Conservation (phyloP, 2,888 invertebrate species). For the Dasypolia templi region DNA sequence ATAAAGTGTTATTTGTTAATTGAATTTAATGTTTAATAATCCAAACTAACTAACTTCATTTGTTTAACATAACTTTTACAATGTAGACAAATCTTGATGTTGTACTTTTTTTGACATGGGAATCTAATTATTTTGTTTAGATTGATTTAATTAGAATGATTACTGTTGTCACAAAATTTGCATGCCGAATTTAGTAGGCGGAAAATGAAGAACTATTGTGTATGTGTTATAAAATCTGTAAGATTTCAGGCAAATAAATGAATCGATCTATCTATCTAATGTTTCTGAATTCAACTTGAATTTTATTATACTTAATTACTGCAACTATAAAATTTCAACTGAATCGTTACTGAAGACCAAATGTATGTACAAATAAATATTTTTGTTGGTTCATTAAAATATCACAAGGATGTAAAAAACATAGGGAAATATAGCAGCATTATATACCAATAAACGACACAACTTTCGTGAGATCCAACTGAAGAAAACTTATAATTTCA, state of each 20-base stretch:
- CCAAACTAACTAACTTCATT: background rate
- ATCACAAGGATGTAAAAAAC: background rate
- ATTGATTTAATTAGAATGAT: too few species aligned
- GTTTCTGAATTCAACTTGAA: background rate
- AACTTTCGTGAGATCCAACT: background rate
- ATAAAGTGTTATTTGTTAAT: background rate
- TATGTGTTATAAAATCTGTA: too few species aligned
- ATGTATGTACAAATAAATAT: background rate
- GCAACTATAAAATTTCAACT: background rate
- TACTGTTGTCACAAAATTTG: too few species aligned
- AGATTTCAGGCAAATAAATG: too few species aligned
- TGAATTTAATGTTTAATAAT: background rate
- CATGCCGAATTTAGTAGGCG: too few species aligned
- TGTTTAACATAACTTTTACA: background rate
- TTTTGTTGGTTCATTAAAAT: background rate
- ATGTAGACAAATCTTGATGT: too few species aligned
- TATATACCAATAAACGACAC: background rate
- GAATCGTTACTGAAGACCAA: background rate
- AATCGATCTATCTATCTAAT: too few species aligned
- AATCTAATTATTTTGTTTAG: too few species aligned
- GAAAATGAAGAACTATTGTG: too few species aligned
- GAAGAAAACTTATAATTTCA: slow-evolving; percentile 16
- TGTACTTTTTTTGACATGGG: too few species aligned
- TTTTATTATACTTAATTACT: background rate
- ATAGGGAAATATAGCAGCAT: background rate